Evolutionary conservation across 2,113 vertebrate species (phyloP).

Genomic region (Aix galericulata): DNA sequence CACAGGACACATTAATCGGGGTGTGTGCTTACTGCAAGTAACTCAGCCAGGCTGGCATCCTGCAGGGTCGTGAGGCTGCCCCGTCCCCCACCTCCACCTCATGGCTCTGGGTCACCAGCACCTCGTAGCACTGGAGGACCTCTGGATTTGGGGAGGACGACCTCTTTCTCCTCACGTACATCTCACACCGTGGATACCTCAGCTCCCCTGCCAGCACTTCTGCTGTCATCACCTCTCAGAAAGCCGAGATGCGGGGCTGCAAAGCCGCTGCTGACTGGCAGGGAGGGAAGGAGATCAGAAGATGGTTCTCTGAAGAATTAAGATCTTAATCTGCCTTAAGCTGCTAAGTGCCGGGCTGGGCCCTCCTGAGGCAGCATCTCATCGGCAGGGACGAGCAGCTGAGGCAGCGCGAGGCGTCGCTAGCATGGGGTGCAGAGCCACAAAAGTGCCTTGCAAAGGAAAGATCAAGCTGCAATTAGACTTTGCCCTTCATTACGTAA

Average conservation of each 20-base stretch:
- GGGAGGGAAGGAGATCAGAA: constrained; percentile 45
- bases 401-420: not conserved
- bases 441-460: not conserved
- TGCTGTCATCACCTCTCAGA: not conserved
- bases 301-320: constrained; percentile 49
- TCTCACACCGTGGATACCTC: not conserved
- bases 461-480: constrained; percentile 3
- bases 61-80: not conserved
- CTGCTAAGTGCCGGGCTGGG: not conserved
- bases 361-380: constrained; percentile 44
- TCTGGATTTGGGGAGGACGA: rapidly evolving
- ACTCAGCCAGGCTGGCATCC: not conserved
- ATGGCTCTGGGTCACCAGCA: not conserved
- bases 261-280: not conserved
- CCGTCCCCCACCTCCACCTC: rapidly evolving
- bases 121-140: rapidly evolving
- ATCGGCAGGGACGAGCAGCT: not conserved
- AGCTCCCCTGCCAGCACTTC: not conserved
- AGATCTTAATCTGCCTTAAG: constrained; percentile 48
- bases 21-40: not conserved
- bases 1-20: not conserved
- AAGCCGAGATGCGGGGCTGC: not conserved
- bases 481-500: constrained; percentile 15
- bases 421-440: not conserved
- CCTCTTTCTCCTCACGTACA: rapidly evolving